A percentile compares a stretch with the other conserved stretches of the same genome.
Conservation (phyloP, 2,797 vertebrate genomes). For the Rhadinocentrus ornatus region DNA sequence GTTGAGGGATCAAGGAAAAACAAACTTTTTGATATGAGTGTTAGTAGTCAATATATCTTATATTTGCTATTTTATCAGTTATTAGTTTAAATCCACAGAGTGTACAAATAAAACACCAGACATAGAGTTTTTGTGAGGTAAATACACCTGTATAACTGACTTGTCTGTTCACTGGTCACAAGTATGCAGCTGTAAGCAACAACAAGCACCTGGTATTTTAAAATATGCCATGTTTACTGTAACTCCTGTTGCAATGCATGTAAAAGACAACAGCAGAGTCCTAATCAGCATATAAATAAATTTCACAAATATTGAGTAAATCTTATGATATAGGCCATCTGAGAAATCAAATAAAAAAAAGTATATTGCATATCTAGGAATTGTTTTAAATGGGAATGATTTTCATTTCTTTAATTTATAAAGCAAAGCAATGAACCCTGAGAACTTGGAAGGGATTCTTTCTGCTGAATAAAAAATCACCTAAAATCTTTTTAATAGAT, state of each 20-base stretch:
- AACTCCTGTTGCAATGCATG: too few species aligned
- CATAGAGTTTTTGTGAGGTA: not conserved
- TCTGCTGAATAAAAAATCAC: not conserved
- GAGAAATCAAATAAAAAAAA: too few species aligned
- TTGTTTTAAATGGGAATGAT: not conserved
- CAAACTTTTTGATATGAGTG: not conserved
- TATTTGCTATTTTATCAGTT: not conserved
- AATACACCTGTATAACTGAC: not conserved
- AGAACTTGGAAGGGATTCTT: not conserved
- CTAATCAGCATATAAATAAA: too few species aligned
- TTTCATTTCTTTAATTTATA: not conserved
- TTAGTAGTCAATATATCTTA: not conserved
- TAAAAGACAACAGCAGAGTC: too few species aligned
- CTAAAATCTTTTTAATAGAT: not conserved
- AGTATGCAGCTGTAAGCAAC: not conserved
- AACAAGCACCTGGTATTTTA: not conserved
- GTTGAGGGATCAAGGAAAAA: not conserved
- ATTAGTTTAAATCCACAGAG: not conserved
- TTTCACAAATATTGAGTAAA: too few species aligned
- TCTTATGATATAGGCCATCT: too few species aligned
- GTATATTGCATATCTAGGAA: not conserved
- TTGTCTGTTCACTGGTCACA: not conserved
- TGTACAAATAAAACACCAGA: not conserved
- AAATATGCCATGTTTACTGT: too few species aligned
- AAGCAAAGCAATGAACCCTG: not conserved